Evolutionary conservation across 2,888 invertebrate genomes (phyloP), one percentile per base, ranked within the genome.

Genomic region (Antheraea assamensis): DNA sequence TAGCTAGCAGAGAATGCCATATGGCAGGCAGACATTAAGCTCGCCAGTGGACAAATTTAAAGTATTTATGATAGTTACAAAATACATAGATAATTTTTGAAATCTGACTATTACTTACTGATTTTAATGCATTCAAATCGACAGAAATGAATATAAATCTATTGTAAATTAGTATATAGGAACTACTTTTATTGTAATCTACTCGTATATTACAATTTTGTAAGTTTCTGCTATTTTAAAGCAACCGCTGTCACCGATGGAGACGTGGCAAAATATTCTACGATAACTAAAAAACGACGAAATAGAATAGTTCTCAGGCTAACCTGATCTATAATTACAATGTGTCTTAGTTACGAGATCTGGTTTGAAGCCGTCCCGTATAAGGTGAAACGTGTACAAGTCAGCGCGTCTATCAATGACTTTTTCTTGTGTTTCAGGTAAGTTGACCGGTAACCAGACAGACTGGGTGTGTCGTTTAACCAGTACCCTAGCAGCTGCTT

Each of bases 391-490:
- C 68, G 35, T 68, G 31, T 75, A 72, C 79, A 74, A 77, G 79
- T 74, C 76, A n/a, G n/a, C n/a, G 78, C 79, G 79, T 83, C 79
- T 85, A 82, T 82, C 83, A 82, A 80, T 79, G 75, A 72, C 82
- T 85, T 84, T 83, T 85, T 81, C 81, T 73, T 58, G 17, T 81
- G 66, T 86, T 86, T 76, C 86, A 86, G 87, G 87, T 86, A 86
- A 86, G 86, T 84, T 35, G 21, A 35, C 68, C 68, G 68, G 78
- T 73, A 76, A 79, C 79, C 72, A 71, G 77, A 77, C 73, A 75
- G 74, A 79, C 79, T 75, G 75, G 80, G 74, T 73, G 72, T 73
- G 68, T 58, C 58, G 68, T 19, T 64, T 42, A 70, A 70, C 73
- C 27, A 73, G 73, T 73, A 70, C 78, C 78, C 76, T 71, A n/a